A percentile compares a stretch with the other conserved stretches of the same genome.
phyloP scores from a whole-genome alignment of 2,888 invertebrate species.

The Brenthis daphne region DNA sequence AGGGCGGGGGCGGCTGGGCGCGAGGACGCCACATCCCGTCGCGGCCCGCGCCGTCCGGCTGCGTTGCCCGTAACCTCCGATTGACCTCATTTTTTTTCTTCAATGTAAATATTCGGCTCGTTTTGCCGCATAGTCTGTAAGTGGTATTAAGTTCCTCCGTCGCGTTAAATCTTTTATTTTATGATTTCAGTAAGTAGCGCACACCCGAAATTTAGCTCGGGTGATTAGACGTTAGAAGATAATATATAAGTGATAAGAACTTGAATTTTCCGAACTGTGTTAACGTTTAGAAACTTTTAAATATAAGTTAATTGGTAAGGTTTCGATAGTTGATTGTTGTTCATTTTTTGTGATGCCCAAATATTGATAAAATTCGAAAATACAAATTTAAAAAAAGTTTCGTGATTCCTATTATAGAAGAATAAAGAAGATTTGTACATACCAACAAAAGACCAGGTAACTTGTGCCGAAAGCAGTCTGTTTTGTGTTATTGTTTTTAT shows the following conservation, averaged over 20 bases:
- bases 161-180: conserved; percentile 59
- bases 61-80: conserved; percentile 81
- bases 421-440: conserved; percentile 47
- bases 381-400: conserved; percentile 45
- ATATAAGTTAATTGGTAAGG: conserved; percentile 51
- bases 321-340: conserved; percentile 51
- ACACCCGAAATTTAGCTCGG: conserved; percentile 55
- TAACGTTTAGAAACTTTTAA: conserved; percentile 47
- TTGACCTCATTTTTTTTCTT: conserved; percentile 81
- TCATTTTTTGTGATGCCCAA: conserved; percentile 55
- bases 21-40: conserved; percentile 71
- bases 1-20: conserved; percentile 47
- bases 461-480: conserved; percentile 37
- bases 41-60: conserved; percentile 80
- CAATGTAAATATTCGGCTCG: conserved; percentile 81
- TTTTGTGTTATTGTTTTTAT: conserved; percentile 21
- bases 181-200: conserved; percentile 55
- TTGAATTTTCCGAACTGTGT: conserved; percentile 53
- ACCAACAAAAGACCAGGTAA: conserved; percentile 47
- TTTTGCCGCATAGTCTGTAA: conserved; percentile 80
- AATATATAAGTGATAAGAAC: conserved; percentile 59
- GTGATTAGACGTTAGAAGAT: conserved; percentile 59
- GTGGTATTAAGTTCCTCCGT: conserved; percentile 79
- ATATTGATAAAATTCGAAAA: conserved; percentile 41
- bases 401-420: conserved; percentile 44